These are phyloP conservation scores for Clivina fossor DNA, from an alignment of 2,888 invertebrate genomes.

Conservation along the genomic window DNA sequence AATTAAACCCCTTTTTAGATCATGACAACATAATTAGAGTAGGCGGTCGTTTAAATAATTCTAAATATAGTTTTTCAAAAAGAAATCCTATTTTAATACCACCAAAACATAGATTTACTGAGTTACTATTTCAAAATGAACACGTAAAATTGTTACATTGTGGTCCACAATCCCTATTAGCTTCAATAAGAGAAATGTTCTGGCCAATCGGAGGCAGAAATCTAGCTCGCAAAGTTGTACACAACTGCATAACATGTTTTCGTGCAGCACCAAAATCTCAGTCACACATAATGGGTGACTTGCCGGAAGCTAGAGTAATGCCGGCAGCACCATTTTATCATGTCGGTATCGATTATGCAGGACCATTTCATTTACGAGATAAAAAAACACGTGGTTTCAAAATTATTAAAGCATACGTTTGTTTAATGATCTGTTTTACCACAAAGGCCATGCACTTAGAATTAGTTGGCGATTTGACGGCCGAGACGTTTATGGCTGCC, in stretches of 20 bases:
- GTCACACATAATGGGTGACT: conserved; percentile 38
- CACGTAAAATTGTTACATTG: conserved; percentile 21
- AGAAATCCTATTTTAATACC: background rate
- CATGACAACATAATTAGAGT: background rate
- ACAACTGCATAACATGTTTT: conserved; percentile 29
- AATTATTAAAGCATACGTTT: conserved; percentile 28
- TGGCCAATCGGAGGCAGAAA: conserved; percentile 36
- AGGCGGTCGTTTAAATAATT: conserved; percentile 1
- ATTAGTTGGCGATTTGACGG: conserved; percentile 7
- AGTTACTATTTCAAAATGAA: conserved; percentile 4
- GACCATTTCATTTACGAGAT: conserved; percentile 34
- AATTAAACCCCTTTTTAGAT: conserved; percentile 6
- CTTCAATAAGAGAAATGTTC: conserved; percentile 21
- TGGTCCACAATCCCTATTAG: conserved; percentile 12
- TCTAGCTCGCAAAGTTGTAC: conserved; percentile 20
- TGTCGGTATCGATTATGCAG: conserved; percentile 33
- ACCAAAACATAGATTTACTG: background rate
- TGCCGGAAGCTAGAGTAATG: conserved; percentile 32
- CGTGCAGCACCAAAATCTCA: background rate
- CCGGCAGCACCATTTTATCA: conserved; percentile 15
- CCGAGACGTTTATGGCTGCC: conserved; percentile 37
- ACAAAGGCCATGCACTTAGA: conserved; percentile 23
- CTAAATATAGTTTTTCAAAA: background rate
- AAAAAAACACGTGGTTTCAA: conserved; percentile 22
- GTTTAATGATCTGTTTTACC: conserved; percentile 30